Percentiles rank a stretch among this genome's conserved stretches.
Evolutionary conservation across 2,797 vertebrate genomes (phyloP).

Genomic region (Sitta carolinensis): DNA sequence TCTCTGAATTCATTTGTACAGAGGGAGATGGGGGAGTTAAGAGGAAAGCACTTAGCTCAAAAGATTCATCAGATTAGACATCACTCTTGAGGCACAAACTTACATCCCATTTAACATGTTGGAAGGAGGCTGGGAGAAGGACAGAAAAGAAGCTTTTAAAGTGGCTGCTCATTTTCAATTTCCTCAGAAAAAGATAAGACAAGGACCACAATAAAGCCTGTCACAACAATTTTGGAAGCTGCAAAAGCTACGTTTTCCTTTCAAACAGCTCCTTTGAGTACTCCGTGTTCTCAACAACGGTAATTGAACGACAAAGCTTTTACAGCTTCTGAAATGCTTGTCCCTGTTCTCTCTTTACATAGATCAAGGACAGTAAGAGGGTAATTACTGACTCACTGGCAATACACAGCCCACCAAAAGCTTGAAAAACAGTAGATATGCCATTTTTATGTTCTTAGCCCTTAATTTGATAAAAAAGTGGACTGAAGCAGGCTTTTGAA

Average conservation of each 20-base stretch:
- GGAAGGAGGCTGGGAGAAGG: background rate
- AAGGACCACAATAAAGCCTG: constrained; percentile 13
- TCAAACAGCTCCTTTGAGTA: constrained; percentile 22
- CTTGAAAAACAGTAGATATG: background rate
- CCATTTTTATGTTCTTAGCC: background rate
- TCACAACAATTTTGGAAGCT: constrained; percentile 25
- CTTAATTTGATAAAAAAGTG: background rate
- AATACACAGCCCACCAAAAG: background rate
- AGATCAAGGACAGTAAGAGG: constrained; percentile 3
- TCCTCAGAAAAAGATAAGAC: background rate
- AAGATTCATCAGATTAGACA: background rate
- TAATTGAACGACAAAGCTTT: constrained; percentile 18
- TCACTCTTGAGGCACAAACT: background rate
- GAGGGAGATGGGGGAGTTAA: background rate
- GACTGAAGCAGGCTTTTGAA: background rate
- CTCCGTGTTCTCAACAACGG: background rate
- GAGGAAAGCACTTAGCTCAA: background rate
- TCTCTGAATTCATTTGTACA: background rate
- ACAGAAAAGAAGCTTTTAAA: background rate
- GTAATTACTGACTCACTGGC: background rate
- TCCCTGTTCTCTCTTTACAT: background rate
- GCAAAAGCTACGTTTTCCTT: background rate
- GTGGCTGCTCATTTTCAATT: background rate
- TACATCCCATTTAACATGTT: background rate
- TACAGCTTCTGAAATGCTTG: constrained; percentile 10